Evolutionary conservation across 37 sponge, comb jelly and placozoan species (phyloP).

Genomic region (Trichoplax adhaerens): DNA sequence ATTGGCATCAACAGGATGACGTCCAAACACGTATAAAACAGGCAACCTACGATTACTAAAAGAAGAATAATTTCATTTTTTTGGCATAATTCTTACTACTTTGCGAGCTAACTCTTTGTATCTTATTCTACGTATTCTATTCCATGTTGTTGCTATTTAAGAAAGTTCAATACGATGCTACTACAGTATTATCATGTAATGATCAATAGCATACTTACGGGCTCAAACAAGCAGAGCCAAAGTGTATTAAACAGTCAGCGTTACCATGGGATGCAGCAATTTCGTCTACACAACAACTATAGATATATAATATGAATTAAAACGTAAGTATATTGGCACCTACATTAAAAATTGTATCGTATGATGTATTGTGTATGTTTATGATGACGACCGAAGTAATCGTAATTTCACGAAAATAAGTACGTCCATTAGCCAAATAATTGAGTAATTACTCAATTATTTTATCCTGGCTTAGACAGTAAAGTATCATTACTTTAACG

Average conservation of each 20-base stretch:
- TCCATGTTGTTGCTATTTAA: neutral
- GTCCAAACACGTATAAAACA: slow-evolving; percentile 65
- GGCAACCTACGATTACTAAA: slow-evolving; percentile 35
- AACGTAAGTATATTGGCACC: neutral
- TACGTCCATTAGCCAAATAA: too few relatives aligned
- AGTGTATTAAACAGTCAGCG: slow-evolving; percentile 79
- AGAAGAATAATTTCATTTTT: neutral
- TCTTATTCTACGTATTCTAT: neutral
- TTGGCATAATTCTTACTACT: too few relatives aligned
- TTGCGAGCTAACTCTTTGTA: too few relatives aligned
- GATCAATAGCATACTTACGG: slow-evolving; percentile 18
- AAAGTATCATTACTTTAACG: neutral
- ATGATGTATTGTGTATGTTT: too few relatives aligned
- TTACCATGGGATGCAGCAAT: slow-evolving; percentile 51
- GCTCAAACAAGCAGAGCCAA: slow-evolving; percentile 78
- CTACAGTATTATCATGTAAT: slow-evolving; percentile 1
- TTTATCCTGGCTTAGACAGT: too few relatives aligned
- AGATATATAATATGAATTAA: slow-evolving; percentile 3
- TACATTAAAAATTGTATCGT: too few relatives aligned
- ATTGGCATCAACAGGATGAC: slow-evolving; percentile 27
- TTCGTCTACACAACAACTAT: slow-evolving; percentile 91
- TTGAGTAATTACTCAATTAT: too few relatives aligned
- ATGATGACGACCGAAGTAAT: too few relatives aligned
- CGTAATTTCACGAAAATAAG: too few relatives aligned
- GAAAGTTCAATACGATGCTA: neutral